These are phyloP conservation scores for Hylyphantes graminicola DNA, from an alignment of 1,140 invertebrate genomes.

Conservation along the genomic window DNA sequence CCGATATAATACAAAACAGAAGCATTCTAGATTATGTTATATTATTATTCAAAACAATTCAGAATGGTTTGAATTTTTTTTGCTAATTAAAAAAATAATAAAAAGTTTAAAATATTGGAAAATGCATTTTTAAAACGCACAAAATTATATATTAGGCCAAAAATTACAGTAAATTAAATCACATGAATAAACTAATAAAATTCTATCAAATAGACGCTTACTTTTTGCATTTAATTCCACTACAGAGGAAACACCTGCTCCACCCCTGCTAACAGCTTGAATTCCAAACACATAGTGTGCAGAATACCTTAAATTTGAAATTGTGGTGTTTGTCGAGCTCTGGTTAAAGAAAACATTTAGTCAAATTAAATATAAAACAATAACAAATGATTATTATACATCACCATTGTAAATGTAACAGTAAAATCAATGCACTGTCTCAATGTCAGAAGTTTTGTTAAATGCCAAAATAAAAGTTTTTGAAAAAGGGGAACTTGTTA, in stretches of 20 bases:
- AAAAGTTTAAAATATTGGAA: background rate
- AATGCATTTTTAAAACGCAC: background rate
- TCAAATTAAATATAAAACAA: too few species aligned
- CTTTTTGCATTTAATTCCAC: background rate
- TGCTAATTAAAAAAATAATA: too few species aligned
- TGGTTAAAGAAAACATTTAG: background rate
- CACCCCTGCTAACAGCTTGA: background rate
- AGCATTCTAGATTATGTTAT: too few species aligned
- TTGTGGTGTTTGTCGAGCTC: background rate
- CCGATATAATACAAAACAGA: too few species aligned
- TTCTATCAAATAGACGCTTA: background rate
- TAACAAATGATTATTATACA: too few species aligned
- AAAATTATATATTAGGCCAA: background rate
- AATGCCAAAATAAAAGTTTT: too few species aligned
- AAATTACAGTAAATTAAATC: background rate
- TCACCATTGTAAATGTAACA: too few species aligned
- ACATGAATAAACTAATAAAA: background rate
- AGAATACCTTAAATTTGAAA: background rate
- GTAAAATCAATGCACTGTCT: too few species aligned
- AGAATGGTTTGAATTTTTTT: too few species aligned
- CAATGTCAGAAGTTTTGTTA: too few species aligned
- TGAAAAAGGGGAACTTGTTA: too few species aligned
- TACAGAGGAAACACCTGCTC: background rate
- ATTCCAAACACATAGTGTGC: constrained; percentile 7
- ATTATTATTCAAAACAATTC: too few species aligned